Evolutionary conservation across 2,113 vertebrate genomes (phyloP).

Genomic region (Montifringilla adamsi): DNA sequence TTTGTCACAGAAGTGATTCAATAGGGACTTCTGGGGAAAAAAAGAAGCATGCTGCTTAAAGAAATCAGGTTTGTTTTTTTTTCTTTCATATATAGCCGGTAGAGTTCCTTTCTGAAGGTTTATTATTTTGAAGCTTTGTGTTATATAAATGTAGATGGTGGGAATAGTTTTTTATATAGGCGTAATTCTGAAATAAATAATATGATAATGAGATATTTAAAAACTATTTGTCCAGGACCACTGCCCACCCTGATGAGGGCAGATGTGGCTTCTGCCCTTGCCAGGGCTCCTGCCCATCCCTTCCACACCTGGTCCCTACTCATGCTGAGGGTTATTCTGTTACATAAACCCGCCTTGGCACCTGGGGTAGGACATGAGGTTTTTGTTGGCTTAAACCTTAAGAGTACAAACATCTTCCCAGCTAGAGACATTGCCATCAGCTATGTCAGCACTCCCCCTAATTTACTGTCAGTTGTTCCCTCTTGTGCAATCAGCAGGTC

Average conservation of each 20-base stretch:
- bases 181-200: neutral
- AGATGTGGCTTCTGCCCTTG: neutral
- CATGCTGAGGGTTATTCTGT: neutral
- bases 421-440: neutral
- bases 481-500: neutral
- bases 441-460: neutral
- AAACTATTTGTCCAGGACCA: neutral
- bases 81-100: neutral
- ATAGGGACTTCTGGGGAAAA: neutral
- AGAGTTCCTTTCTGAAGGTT: neutral
- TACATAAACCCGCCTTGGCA: no score
- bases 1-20: neutral
- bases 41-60: neutral
- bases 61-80: neutral
- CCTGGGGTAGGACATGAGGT: neutral
- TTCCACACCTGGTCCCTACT: neutral
- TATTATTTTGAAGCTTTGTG: neutral
- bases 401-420: neutral
- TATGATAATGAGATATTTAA: neutral
- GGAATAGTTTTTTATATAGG: neutral
- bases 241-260: fast-evolving
- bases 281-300: neutral
- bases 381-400: neutral
- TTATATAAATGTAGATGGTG: neutral
- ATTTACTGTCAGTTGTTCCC: neutral